Conservation (phyloP, 2,797 vertebrate genomes). For the Lagocephalus sceleratus region DNA sequence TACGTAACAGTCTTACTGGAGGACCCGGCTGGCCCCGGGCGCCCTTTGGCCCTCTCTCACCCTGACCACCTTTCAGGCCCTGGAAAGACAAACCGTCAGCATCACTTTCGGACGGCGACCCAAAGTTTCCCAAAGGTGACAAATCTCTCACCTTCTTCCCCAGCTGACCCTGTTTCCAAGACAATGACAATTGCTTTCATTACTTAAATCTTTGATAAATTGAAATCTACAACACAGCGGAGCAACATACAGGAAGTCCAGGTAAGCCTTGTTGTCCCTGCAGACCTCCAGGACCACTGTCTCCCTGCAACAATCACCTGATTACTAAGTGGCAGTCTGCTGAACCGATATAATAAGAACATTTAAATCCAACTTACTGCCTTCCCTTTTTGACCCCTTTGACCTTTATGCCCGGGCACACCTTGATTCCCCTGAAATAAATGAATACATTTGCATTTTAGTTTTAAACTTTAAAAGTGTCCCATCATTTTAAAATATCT, state of each 20-base stretch:
- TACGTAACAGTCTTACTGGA: constrained; percentile 57
- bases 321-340: constrained; percentile 1
- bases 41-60: constrained; percentile 60
- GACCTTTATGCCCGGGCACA: constrained; percentile 59
- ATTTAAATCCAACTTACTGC: constrained; percentile 42
- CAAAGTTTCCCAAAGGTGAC: not conserved
- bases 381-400: constrained; percentile 63
- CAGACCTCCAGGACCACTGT: constrained; percentile 62
- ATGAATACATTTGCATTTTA: accelerated
- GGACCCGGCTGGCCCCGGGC: constrained; percentile 65
- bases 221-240: not conserved
- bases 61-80: constrained; percentile 62
- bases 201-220: constrained; percentile 3
- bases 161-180: constrained; percentile 58
- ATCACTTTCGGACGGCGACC: no score
- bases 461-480: not conserved
- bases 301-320: constrained; percentile 60
- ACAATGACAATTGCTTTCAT: constrained; percentile 7
- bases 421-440: constrained; percentile 68
- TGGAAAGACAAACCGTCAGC: constrained; percentile 21
- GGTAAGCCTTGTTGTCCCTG: constrained; percentile 52
- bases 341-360: not conserved
- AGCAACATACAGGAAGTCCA: constrained; percentile 65
- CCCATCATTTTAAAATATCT: not conserved
- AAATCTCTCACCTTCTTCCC: constrained; percentile 68